Evolutionary conservation across 2,888 invertebrate species (phyloP).

Genomic region (Sipha maydis): DNA sequence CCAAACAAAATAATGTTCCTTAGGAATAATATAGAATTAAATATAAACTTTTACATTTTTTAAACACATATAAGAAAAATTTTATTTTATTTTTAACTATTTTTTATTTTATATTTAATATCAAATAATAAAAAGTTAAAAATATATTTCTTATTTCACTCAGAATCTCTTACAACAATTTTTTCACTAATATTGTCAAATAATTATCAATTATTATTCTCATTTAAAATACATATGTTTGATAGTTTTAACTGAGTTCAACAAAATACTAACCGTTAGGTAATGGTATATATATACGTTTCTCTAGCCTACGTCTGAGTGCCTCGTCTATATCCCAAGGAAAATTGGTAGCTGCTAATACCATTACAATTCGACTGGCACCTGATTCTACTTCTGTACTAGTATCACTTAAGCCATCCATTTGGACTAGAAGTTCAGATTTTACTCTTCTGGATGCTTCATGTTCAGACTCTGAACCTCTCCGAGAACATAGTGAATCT

Average conservation of each 20-base stretch:
- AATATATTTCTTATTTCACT: too few species aligned
- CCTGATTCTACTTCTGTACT: conserved; percentile 70
- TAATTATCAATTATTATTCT: background rate
- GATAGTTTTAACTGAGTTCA: conserved; percentile 12
- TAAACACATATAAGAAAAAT: too few species aligned
- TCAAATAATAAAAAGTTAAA: too few species aligned
- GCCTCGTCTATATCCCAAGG: conserved; percentile 99
- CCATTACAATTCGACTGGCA: conserved; percentile 88
- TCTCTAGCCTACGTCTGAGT: conserved; percentile 90
- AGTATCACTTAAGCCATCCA: conserved; percentile 87
- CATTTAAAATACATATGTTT: background rate
- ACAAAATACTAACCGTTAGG: conserved; percentile 77
- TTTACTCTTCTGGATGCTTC: conserved; percentile 97
- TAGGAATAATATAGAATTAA: too few species aligned
- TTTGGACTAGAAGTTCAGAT: conserved; percentile 96
- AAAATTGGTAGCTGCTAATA: conserved; percentile 97
- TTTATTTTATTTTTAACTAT: too few species aligned
- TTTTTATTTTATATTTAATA: too few species aligned
- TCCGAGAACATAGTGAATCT: conserved; percentile 93
- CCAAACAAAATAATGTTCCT: too few species aligned
- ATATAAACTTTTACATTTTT: too few species aligned
- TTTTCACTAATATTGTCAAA: too few species aligned
- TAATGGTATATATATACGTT: conserved; percentile 96
- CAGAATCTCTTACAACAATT: too few species aligned
- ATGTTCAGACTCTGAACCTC: conserved; percentile 96